Conservation (phyloP, 2,888 invertebrate species). For the Salpingus planirostris region DNA sequence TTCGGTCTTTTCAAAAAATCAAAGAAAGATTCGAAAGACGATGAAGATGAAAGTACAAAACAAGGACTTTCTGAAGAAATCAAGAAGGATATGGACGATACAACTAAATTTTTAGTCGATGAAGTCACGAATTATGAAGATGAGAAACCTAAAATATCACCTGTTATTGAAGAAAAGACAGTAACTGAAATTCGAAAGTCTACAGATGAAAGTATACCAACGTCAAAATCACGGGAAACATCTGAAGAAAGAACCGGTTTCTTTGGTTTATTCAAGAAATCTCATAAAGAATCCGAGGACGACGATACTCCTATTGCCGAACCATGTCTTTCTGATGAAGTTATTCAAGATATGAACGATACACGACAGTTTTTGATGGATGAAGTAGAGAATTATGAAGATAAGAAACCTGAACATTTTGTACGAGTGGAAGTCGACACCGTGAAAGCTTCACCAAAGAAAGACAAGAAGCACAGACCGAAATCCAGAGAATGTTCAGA, state of each 20-base stretch:
- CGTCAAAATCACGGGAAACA: slow-evolving; percentile 6
- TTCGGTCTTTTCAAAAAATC: slow-evolving; percentile 1
- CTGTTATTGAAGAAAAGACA: too few species aligned
- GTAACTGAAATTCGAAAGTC: too few species aligned
- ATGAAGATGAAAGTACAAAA: too few species aligned
- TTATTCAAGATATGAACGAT: slow-evolving; percentile 6
- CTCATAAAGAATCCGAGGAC: slow-evolving; percentile 6
- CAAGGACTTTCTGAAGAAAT: too few species aligned
- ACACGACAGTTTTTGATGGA: slow-evolving; percentile 8
- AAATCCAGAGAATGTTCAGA: slow-evolving; percentile 9
- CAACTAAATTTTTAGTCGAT: too few species aligned
- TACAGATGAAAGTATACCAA: too few species aligned
- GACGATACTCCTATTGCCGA: too few species aligned
- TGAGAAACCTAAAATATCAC: too few species aligned
- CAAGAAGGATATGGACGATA: too few species aligned
- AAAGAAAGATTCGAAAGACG: slow-evolving; percentile 14
- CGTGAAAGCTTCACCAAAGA: too few species aligned
- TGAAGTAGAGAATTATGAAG: slow-evolving; percentile 13
- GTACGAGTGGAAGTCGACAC: too few species aligned
- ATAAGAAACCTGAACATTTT: slow-evolving; percentile 12
- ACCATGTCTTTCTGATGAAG: slow-evolving; percentile 5
- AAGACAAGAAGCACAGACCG: neutral
- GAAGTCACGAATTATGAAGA: slow-evolving; percentile 22
- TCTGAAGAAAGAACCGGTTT: slow-evolving; percentile 8
- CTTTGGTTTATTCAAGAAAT: slow-evolving; percentile 1